Conservation (phyloP, 2,888 invertebrate genomes). For the Alviniconcha strummeri region DNA sequence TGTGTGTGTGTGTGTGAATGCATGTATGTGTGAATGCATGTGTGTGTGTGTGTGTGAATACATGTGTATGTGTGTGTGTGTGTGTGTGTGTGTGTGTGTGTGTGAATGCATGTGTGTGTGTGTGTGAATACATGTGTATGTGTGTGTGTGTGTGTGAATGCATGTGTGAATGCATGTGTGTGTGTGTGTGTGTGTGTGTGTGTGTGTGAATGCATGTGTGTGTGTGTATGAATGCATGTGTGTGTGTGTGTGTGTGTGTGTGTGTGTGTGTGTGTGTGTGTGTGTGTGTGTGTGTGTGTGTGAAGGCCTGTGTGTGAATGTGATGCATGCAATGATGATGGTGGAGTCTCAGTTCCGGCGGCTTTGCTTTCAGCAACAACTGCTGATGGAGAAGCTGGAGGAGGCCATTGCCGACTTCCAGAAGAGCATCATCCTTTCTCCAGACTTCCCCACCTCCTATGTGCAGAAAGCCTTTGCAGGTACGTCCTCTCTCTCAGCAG, state of each 20-base stretch:
- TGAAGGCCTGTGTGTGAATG: too few species aligned
- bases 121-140: background rate
- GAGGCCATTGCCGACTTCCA: constrained; percentile 89
- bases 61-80: too few species aligned
- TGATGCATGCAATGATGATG: background rate
- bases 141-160: background rate
- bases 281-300: too few species aligned
- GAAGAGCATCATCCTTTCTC: constrained; percentile 87
- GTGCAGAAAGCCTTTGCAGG: constrained; percentile 90
- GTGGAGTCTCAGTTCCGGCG: background rate
- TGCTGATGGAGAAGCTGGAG: constrained; percentile 87
- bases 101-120: background rate
- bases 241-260: background rate
- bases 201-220: too few species aligned
- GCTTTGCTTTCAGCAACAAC: constrained; percentile 80
- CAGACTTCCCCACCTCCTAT: constrained; percentile 88
- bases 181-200: too few species aligned
- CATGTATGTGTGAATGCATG: too few species aligned
- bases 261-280: too few species aligned
- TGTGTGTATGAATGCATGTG: background rate
- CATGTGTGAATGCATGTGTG: too few species aligned
- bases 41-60: too few species aligned
- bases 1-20: background rate
- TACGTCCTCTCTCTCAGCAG: constrained; percentile 33
- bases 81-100: background rate